A percentile compares a stretch with the other conserved stretches of the same genome.
Conservation (phyloP, 2,888 invertebrate species). For the Tryphoninae sp. region DNA sequence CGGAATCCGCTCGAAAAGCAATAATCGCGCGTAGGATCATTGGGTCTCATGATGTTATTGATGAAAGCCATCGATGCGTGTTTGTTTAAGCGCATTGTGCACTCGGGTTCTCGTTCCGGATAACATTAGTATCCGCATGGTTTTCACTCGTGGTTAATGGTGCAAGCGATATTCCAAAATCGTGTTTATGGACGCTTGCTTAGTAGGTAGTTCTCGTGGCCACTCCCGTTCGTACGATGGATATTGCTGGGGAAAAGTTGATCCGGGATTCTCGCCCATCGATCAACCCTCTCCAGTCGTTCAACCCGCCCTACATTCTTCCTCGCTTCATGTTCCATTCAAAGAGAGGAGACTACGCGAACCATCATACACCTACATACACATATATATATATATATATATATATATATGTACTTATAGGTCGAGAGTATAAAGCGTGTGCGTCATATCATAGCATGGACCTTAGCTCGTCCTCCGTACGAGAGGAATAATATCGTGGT, state of each 20-base stretch:
- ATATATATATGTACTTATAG: neutral
- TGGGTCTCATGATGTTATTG: neutral
- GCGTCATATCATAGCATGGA: conserved; percentile 30
- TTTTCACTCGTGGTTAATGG: conserved; percentile 12
- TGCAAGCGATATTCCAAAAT: conserved; percentile 25
- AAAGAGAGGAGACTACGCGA: conserved; percentile 24
- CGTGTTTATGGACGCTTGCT: conserved; percentile 23
- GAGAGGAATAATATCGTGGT: conserved; percentile 41
- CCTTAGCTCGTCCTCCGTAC: conserved; percentile 14
- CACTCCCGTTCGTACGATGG: conserved; percentile 29
- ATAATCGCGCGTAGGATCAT: neutral
- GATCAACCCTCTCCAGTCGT: conserved; percentile 65
- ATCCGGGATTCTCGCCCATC: conserved; percentile 69
- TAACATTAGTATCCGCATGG: conserved; percentile 3
- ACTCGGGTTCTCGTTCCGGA: conserved; percentile 6
- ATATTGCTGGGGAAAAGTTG: conserved; percentile 60
- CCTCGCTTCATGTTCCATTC: conserved; percentile 58
- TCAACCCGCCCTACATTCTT: conserved; percentile 53
- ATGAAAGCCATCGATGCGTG: neutral
- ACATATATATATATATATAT: neutral
- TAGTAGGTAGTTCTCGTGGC: conserved; percentile 28
- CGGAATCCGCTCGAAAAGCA: neutral
- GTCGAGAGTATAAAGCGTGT: conserved; percentile 26
- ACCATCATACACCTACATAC: conserved; percentile 20
- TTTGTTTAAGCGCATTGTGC: neutral